Evolutionary conservation across 2,113 vertebrate species (phyloP), one percentile per base, ranked within the genome.

Genomic region (Rhinopithecus roxellana): DNA sequence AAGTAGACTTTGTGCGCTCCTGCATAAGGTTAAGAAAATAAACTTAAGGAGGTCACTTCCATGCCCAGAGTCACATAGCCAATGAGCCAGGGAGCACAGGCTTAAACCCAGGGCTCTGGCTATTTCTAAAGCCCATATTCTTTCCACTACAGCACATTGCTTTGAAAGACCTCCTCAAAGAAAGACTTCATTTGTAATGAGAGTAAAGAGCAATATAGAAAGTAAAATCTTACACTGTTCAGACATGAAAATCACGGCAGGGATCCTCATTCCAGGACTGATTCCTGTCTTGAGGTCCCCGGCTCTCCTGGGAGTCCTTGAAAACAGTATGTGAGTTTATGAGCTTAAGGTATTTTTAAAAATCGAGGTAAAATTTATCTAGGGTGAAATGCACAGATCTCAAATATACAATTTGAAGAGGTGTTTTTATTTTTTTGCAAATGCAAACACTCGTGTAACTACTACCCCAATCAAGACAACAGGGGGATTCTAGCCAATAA

Each of bases 1-100:
- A 91, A 96, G 80, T 75, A 92, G 86, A 70, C 75, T 96, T 96
- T 57, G 18, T 57, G 80, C 52, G 90, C 80, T 97, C 35, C 81
- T 90, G 75, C 50, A 52, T 69, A 93, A 52, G 90, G 69, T 92
- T 96, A 88, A 95, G 88, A 95, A 93, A 97, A 95, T 52, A 86
- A 74, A 93, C 38, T 84, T 80, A 61, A 72, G 48, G 61, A 94
- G 94, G 67, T 94, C 27, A 72, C 70, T 97, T 87, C 48, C 84
- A 97, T 92, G 77, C 30, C 82, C 55, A 77, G 83, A 91, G 87
- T 84, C 43, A 95, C 20, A 80, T 38, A 88, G 81, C 43, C 55
- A 89, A 30, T 88, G 87, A 88, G 69, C 57, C 32, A 72, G 6
- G 67, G 81, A 77, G 67, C 70, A 92, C 64, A 69, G 57, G 81